These are phyloP conservation scores for Ptilodon capucinus DNA, from an alignment of 2,888 invertebrate species.

Conservation along the genomic window DNA sequence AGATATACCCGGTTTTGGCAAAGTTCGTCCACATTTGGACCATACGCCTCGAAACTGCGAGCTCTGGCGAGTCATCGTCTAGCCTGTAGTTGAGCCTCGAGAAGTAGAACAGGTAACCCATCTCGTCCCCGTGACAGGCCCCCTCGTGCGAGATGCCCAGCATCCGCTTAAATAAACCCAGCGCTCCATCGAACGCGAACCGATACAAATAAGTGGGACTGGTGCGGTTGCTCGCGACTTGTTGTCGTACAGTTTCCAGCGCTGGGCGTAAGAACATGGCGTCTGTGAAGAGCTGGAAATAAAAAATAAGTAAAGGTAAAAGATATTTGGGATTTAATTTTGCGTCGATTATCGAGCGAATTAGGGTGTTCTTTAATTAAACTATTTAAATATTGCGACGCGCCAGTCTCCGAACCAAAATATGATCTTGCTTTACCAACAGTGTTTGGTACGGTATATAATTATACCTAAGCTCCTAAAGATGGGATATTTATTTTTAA, in stretches of 20 bases:
- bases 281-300: conserved; percentile 82
- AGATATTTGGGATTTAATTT: too few species aligned
- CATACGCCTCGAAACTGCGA: conserved; percentile 82
- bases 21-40: conserved; percentile 86
- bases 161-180: conserved; percentile 85
- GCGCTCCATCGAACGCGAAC: conserved; percentile 84
- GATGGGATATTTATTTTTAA: too few species aligned
- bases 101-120: conserved; percentile 85
- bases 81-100: conserved; percentile 83
- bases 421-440: too few species aligned
- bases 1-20: conserved; percentile 83
- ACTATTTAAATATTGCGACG: too few species aligned
- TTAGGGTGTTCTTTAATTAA: too few species aligned
- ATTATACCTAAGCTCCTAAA: too few species aligned
- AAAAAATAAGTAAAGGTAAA: too few species aligned
- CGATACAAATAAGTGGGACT: conserved; percentile 84
- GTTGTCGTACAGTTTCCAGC: conserved; percentile 75
- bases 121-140: conserved; percentile 85
- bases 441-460: too few species aligned
- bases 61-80: conserved; percentile 82
- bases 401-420: too few species aligned
- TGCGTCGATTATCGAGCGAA: too few species aligned
- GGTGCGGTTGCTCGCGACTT: conserved; percentile 61
- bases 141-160: conserved; percentile 83
- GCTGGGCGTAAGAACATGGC: conserved; percentile 84